Base-by-base conservation (phyloP, 2,797 vertebrate species). In the Coendou prehensilis region DNA sequence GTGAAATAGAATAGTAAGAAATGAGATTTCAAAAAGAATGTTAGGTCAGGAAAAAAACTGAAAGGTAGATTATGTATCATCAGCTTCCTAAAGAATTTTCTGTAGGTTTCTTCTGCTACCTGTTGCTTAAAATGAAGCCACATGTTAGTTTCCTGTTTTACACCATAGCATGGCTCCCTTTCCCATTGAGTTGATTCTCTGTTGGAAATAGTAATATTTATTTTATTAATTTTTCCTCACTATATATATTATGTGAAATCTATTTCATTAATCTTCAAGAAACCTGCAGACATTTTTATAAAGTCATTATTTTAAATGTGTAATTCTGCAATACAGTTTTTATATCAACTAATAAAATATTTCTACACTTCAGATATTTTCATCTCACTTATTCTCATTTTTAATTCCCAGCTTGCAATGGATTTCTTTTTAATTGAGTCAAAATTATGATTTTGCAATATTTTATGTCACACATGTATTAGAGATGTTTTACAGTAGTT, bases 61-160 rank as follows among this genome's bases (percentile, higher is more conserved):
- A 79, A 84, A 93, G 4, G 59, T n/a, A 54, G 20, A 22, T 71
- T 73, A 10, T 41, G 45, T 22, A 45, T 11, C 37, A 10, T 73
- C 22, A 73, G 69, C 22, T 73, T 41, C 22, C 45, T 73, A 73
- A 87, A 82, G 17, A 91, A 14, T 1, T 0, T 63, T 30, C 28
- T 37, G 22, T 33, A 2, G 10, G 50, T 71, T 89, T 28, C 50
- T 87, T 92, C 45, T 86, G 59, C 41, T 52, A 33, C 71, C 18
- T 59, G 28, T 69, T 85, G 28, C 59, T 86, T 94, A 56, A 89
- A 91, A 93, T 71, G n/a, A 89, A 92, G 22, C 4, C 54, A 86
- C 10, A 18, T 37, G 20, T 57, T 81, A 57, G 11, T 52, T 86
- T 86, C 17, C 63, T 63, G 28, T 37, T 82, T 78, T 54, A 89